These are phyloP conservation scores for Acrocephalus arundinaceus DNA, from an alignment of 2,113 vertebrate species.

Conservation along the genomic window DNA sequence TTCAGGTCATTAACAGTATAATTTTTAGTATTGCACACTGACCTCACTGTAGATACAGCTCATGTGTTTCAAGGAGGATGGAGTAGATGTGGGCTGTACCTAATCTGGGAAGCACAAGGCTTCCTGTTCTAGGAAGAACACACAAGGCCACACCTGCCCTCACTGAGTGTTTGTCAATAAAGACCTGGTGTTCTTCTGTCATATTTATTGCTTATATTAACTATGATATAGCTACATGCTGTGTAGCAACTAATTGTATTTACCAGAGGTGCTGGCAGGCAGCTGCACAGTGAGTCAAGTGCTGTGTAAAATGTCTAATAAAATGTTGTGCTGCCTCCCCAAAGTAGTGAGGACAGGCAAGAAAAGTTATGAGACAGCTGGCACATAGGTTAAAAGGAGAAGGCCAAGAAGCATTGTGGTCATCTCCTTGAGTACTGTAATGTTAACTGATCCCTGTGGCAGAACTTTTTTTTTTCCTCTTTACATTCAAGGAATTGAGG, in stretches of 20 bases:
- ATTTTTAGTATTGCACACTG: neutral
- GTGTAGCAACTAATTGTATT: neutral
- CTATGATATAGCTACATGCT: neutral
- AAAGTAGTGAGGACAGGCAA: neutral
- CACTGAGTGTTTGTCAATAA: neutral
- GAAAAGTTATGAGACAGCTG: neutral
- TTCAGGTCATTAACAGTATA: neutral
- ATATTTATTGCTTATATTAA: neutral
- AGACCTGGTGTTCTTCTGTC: neutral
- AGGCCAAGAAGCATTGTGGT: neutral
- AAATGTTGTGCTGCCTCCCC: neutral
- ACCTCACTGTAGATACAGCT: neutral
- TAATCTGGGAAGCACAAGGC: neutral
- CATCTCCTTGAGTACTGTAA: neutral
- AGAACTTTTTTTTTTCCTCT: neutral
- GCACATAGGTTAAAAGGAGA: neutral
- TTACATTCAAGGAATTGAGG: neutral
- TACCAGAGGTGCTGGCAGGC: neutral
- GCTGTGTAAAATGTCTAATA: neutral
- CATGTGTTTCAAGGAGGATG: neutral
- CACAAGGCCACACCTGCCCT: fast-evolving
- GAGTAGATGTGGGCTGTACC: neutral
- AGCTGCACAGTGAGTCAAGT: neutral
- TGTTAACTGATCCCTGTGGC: neutral
- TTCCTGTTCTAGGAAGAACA: neutral